phyloP scores from a whole-genome alignment of 1,140 invertebrate genomes.

The Saccostrea echinata region DNA sequence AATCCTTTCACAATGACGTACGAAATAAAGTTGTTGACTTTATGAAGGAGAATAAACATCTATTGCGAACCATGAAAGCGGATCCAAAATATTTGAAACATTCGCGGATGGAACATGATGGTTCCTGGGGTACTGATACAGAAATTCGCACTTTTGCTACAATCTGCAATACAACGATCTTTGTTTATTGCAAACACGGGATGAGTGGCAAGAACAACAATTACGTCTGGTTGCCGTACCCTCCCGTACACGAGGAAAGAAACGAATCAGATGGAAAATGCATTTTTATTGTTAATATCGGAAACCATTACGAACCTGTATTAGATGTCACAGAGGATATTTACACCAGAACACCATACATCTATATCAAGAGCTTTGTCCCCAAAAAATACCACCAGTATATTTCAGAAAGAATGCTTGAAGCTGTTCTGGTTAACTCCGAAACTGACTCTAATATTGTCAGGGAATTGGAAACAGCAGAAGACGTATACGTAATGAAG shows the following conservation, averaged over 20 bases:
- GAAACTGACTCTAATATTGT: background rate
- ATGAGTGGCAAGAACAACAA: too few species aligned
- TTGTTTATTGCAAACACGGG: constrained; percentile 6
- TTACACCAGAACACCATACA: too few species aligned
- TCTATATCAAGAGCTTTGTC: background rate
- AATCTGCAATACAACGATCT: background rate
- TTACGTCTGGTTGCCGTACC: too few species aligned
- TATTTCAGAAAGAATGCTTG: background rate
- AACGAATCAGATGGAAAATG: too few species aligned
- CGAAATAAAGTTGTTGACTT: too few species aligned
- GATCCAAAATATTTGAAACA: background rate
- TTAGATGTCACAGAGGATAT: too few species aligned
- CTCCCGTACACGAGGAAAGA: too few species aligned
- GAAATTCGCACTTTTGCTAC: background rate
- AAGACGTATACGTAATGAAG: background rate
- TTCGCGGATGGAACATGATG: background rate
- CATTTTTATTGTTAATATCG: too few species aligned
- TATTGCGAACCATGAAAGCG: background rate
- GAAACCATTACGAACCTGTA: too few species aligned
- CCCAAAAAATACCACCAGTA: background rate
- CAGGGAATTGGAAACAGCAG: background rate
- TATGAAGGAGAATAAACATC: too few species aligned
- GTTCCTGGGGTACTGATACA: too few species aligned
- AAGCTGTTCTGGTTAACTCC: background rate
- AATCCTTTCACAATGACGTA: too few species aligned